These are phyloP conservation scores for Phyllostomus hastatus DNA, from an alignment of 2,113 vertebrate genomes.

Conservation along the genomic window DNA sequence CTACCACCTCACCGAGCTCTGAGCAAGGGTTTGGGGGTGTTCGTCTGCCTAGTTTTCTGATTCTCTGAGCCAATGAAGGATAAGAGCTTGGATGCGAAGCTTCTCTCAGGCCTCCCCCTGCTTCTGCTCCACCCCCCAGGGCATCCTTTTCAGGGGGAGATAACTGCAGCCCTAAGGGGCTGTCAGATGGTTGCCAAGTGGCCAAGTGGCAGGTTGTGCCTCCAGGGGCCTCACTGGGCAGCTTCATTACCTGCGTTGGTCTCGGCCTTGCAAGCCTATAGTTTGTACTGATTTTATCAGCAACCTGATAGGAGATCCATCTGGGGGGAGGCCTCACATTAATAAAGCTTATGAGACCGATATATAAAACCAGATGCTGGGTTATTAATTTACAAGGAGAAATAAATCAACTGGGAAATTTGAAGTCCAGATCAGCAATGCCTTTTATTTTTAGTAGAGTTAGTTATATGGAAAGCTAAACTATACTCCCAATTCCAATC, in stretches of 20 bases:
- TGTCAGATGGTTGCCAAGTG: not conserved
- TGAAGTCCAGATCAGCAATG: not conserved
- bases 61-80: not conserved
- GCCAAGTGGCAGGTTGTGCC: not conserved
- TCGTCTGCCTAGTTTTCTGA: not conserved
- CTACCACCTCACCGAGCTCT: not conserved
- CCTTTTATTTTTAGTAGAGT: not conserved
- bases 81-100: not conserved
- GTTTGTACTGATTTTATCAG: slow-evolving; percentile 60
- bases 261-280: not conserved
- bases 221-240: not conserved
- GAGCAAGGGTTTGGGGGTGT: not conserved
- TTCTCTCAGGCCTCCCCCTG: not conserved
- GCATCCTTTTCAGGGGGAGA: not conserved
- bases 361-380: slow-evolving; percentile 20
- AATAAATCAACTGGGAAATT: not conserved
- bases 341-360: slow-evolving; percentile 48
- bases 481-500: not conserved
- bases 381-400: slow-evolving; percentile 45
- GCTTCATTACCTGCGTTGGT: not conserved
- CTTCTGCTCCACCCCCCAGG: not conserved
- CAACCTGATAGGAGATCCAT: not conserved
- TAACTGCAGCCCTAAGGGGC: not conserved
- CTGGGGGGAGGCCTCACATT: not conserved
- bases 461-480: not conserved